Evolutionary conservation across 2,113 vertebrate species (phyloP).

Genomic region (Aphelocoma coerulescens): DNA sequence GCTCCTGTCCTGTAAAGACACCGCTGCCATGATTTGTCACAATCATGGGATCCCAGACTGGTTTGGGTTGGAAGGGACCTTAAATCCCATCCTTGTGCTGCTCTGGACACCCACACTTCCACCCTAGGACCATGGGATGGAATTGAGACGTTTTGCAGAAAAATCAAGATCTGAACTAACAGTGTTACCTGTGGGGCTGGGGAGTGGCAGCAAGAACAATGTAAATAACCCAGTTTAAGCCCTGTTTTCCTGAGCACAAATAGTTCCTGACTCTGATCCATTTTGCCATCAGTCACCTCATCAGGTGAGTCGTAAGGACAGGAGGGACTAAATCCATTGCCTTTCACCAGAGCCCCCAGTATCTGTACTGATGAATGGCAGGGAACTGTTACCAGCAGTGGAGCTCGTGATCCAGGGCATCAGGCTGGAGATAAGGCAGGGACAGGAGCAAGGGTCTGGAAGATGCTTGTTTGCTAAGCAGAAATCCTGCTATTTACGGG

Average conservation of each 20-base stretch:
- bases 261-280: accelerated
- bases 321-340: background rate
- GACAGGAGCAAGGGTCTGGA: background rate
- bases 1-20: accelerated
- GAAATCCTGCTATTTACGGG: background rate
- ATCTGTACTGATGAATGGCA: accelerated
- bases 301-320: accelerated
- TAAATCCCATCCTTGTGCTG: background rate
- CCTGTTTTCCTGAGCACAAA: background rate
- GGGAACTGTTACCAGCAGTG: accelerated
- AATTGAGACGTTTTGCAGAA: background rate
- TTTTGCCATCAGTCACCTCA: background rate
- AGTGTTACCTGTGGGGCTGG: accelerated
- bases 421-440: background rate
- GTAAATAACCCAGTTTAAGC: accelerated
- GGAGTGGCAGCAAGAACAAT: accelerated
- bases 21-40: accelerated
- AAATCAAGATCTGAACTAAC: accelerated
- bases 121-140: accelerated
- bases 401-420: background rate
- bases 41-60: accelerated
- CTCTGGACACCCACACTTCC: background rate
- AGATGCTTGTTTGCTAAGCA: background rate
- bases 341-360: background rate
- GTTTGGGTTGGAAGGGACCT: too few species aligned